Evolutionary conservation across 2,113 vertebrate genomes (phyloP).

Genomic region (Ctenomys sociabilis): DNA sequence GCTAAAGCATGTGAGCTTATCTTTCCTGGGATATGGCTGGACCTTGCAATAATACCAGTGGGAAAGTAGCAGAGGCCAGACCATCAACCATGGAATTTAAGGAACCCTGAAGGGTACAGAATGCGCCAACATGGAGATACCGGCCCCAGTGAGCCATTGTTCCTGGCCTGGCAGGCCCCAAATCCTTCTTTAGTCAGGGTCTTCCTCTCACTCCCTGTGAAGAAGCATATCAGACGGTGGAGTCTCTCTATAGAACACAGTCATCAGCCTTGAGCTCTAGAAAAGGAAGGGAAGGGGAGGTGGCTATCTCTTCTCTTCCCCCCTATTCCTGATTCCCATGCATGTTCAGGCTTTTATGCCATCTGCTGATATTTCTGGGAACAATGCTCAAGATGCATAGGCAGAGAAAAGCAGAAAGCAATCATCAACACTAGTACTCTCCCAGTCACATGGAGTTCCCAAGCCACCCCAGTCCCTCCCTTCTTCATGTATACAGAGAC

Average conservation of each 20-base stretch:
- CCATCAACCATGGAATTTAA: neutral
- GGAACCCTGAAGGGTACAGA: too few relatives aligned
- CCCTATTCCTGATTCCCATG: neutral
- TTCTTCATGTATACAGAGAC: neutral
- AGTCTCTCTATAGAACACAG: neutral
- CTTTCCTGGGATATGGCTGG: neutral
- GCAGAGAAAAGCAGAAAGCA: neutral
- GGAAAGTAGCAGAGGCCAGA: neutral
- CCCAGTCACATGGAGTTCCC: neutral
- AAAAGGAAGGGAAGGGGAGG: neutral
- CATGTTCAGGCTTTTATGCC: neutral
- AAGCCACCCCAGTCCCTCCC: neutral
- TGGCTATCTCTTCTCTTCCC: neutral
- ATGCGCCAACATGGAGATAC: neutral
- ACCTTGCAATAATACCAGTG: neutral
- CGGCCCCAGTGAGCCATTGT: neutral
- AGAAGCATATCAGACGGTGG: too few relatives aligned
- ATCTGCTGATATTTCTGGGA: too few relatives aligned
- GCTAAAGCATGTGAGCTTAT: neutral
- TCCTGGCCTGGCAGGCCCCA: neutral
- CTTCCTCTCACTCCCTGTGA: neutral
- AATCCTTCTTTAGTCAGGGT: neutral
- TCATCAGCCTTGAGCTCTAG: neutral
- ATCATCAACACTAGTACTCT: neutral
- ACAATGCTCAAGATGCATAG: neutral